Evolutionary conservation across 2,797 vertebrate genomes (phyloP).

Genomic region (Sebastiscus albofasciatus): DNA sequence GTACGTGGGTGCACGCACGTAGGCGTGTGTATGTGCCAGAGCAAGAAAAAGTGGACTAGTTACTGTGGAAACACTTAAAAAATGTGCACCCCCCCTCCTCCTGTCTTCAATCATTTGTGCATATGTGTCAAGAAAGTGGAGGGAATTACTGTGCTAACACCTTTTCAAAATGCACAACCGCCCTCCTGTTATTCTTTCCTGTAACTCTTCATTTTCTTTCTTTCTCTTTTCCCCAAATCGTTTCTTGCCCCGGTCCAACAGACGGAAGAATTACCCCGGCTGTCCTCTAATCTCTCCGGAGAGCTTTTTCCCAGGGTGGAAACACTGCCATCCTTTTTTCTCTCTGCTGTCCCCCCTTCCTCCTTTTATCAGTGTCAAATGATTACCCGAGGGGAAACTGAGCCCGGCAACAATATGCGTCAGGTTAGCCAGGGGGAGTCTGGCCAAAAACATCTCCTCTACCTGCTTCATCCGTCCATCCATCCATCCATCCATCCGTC

Average conservation of each 20-base stretch:
- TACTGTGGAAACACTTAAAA: conserved; percentile 48
- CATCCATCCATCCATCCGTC: conserved; percentile 8
- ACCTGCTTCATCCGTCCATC: conserved; percentile 28
- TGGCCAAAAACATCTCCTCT: conserved; percentile 50
- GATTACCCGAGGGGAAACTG: conserved; percentile 72
- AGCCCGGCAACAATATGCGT: conserved; percentile 57
- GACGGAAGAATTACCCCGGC: conserved; percentile 63
- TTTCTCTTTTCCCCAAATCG: not conserved
- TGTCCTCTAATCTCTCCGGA: conserved; percentile 67
- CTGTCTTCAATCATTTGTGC: conserved; percentile 17
- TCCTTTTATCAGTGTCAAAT: conserved; percentile 78
- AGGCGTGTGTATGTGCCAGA: conserved; percentile 8
- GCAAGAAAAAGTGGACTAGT: conserved; percentile 15
- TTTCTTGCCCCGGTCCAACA: conserved; percentile 41
- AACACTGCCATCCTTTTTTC: conserved; percentile 75
- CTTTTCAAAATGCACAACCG: conserved; percentile 22
- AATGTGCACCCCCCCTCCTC: not conserved
- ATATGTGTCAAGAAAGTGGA: conserved; percentile 7
- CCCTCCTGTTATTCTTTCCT: conserved; percentile 1
- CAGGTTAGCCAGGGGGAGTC: conserved; percentile 52
- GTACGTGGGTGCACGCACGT: not conserved
- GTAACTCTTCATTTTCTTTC: conserved; percentile 8
- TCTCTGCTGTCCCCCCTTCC: conserved; percentile 29
- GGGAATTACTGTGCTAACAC: conserved; percentile 24
- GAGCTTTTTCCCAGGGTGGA: conserved; percentile 76